Base-by-base conservation (phyloP, 2,797 vertebrate genomes). In the Gymnothorax javanicus region DNA sequence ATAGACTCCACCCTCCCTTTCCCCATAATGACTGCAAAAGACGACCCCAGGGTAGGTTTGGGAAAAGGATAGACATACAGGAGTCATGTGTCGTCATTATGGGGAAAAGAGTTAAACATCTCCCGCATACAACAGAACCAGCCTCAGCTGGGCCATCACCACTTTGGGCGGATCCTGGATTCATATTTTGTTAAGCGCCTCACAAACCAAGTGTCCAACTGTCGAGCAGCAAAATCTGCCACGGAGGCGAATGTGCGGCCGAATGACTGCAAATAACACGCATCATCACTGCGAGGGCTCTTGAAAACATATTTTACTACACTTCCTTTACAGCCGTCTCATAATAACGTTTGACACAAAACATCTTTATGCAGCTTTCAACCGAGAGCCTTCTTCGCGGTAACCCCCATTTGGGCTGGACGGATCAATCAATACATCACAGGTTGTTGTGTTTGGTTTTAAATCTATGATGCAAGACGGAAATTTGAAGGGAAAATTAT, bases 361-460 rank as follows among this genome's bases (percentile, higher is more conserved):
- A 2, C 43, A 79, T 79, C 7, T 79, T 54, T 13, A 79, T 79
- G 50, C 50, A 79, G 23, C 7, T 4, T 43, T 33, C 13, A 15
- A 13, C 7, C 71, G n/a, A 71, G 13, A 6, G 17, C 23, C 7
- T 69, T 23, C 7, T n/a, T 2, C n/a, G 7, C 17, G 59, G 59
- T 67, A 20, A 15, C 6, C 67, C 67, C n/a, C 67, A 69, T 12
- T 77, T 77, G 33, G 15, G 20, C 17, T 77, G 73, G 73, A 77
- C 73, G 52, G 15, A 77, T 43, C 43, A 77, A 15, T 77, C 13
- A 7, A 75, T 15, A 43, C 43, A 75, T 69, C 15, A 77, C 43
- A 20, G 43, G 73, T 50, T 77, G 13, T 77, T 77, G 43, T 77
- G 73, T 50, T 77, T 52, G 33, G 73, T 77, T 77, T 52, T 77